These are phyloP conservation scores for Drosophila pseudoananassae DNA, from an alignment of 1,140 invertebrate genomes.

Conservation along the genomic window DNA sequence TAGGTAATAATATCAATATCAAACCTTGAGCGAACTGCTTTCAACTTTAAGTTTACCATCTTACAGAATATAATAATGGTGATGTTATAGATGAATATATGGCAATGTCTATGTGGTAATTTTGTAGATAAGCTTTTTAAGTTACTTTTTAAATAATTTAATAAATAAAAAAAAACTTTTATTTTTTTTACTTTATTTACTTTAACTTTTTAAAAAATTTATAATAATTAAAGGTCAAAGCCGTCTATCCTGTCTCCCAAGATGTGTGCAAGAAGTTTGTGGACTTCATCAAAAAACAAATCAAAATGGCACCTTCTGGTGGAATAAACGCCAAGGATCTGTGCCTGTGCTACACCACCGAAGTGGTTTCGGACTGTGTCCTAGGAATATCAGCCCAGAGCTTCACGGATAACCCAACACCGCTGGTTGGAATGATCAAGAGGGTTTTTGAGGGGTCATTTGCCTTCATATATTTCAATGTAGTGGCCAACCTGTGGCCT, in stretches of 20 bases:
- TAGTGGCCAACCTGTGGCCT: slow-evolving; percentile 41
- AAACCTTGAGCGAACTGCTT: too few relatives aligned
- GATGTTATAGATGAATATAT: too few relatives aligned
- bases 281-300: slow-evolving; percentile 49
- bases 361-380: slow-evolving; percentile 84
- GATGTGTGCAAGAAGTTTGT: slow-evolving; percentile 49
- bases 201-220: too few relatives aligned
- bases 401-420: slow-evolving; percentile 59
- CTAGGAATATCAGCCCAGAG: slow-evolving; percentile 83
- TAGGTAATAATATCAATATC: too few relatives aligned
- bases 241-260: slow-evolving; percentile 61
- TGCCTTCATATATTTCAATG: slow-evolving; percentile 36
- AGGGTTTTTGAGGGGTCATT: slow-evolving; percentile 51
- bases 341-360: slow-evolving; percentile 83
- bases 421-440: slow-evolving; percentile 37
- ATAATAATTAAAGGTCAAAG: slow-evolving; percentile 42
- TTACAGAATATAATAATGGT: too few relatives aligned
- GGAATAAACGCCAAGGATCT: slow-evolving; percentile 47
- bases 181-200: too few relatives aligned
- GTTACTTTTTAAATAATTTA: too few relatives aligned
- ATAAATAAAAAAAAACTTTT: too few relatives aligned
- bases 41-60: too few relatives aligned
- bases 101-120: too few relatives aligned
- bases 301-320: slow-evolving; percentile 28
- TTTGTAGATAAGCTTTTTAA: too few relatives aligned